Percentiles rank a stretch among this genome's conserved stretches.
These are phyloP conservation scores for Glyptemys insculpta DNA, from an alignment of 2,797 vertebrate genomes.

Conservation along the genomic window DNA sequence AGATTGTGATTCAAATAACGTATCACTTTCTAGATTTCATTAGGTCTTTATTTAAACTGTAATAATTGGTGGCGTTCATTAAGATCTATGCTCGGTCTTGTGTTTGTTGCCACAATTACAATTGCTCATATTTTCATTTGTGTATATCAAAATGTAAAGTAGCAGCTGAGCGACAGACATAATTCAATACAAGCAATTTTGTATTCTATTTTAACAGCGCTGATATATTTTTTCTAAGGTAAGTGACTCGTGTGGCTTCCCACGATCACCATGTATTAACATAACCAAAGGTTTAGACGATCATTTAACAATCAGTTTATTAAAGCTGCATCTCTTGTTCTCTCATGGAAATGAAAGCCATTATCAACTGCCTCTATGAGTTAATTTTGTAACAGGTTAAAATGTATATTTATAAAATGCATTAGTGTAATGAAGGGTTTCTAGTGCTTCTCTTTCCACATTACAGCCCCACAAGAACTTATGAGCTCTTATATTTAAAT, in stretches of 20 bases:
- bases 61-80: not conserved
- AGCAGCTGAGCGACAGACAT: constrained; percentile 30
- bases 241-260: not conserved
- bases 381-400: constrained; percentile 41
- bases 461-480: not conserved
- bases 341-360: constrained; percentile 6
- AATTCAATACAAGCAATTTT: constrained; percentile 10
- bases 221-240: accelerated
- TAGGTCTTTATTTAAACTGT: accelerated
- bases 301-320: constrained; percentile 22
- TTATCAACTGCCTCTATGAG: not conserved
- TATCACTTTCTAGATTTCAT: not conserved
- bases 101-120: not conserved
- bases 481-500: constrained; percentile 1
- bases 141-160: not conserved
- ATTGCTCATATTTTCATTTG: not conserved
- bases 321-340: constrained; percentile 27
- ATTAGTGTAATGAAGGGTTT: not conserved
- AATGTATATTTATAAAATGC: not conserved
- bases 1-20: not conserved
- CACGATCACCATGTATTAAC: constrained; percentile 36
- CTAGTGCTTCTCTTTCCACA: not conserved
- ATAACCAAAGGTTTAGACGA: constrained; percentile 17
- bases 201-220: constrained; percentile 23
- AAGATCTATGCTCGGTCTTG: not conserved